A percentile compares a stretch with the other conserved stretches of the same genome.
Conservation (phyloP, 1,140 invertebrate species). For the Ctenoplectra terminalis region DNA sequence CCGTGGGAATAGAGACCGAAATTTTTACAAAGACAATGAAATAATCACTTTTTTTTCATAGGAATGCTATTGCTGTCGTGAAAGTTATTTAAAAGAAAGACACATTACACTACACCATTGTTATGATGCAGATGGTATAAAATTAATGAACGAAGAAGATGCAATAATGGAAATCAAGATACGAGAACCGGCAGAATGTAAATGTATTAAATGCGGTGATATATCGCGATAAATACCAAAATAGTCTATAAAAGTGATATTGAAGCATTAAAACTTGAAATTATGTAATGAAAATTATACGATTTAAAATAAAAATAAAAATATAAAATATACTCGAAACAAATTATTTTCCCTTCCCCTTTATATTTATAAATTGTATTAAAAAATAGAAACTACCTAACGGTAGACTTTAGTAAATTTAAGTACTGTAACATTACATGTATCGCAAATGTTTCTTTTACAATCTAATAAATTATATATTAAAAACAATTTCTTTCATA, state of each 20-base stretch:
- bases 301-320: slow-evolving; percentile 34
- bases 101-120: slow-evolving; percentile 92
- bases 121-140: slow-evolving; percentile 92
- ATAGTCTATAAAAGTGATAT: slow-evolving; percentile 9
- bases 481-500: not conserved
- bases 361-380: not conserved
- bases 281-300: slow-evolving; percentile 37
- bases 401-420: not conserved
- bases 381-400: not conserved
- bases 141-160: slow-evolving; percentile 85
- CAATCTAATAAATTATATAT: not conserved
- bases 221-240: slow-evolving; percentile 47
- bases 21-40: not conserved
- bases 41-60: slow-evolving; percentile 71
- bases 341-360: slow-evolving; percentile 3
- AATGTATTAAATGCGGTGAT: slow-evolving; percentile 93
- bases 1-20: not conserved
- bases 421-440: not conserved
- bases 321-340: not conserved
- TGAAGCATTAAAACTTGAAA: slow-evolving; percentile 16
- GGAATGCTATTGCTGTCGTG: slow-evolving; percentile 96
- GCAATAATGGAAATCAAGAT: slow-evolving; percentile 91
- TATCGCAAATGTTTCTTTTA: not conserved
- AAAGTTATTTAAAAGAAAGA: slow-evolving; percentile 91
- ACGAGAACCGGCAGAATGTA: slow-evolving; percentile 93